These are phyloP conservation scores for Helostoma temminkii DNA, from an alignment of 2,797 vertebrate genomes.

Conservation along the genomic window DNA sequence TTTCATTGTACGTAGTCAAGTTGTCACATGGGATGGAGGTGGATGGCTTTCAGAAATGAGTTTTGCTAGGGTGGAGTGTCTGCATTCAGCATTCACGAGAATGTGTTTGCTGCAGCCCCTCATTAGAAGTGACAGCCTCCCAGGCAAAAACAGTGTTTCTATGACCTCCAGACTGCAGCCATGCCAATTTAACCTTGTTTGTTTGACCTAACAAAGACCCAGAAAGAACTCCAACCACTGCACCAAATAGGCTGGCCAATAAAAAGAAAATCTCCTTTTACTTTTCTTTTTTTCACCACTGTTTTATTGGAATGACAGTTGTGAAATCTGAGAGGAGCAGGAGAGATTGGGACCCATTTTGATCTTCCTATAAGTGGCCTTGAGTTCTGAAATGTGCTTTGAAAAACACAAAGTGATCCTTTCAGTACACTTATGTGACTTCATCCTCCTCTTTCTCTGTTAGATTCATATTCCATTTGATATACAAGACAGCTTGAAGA, in stretches of 20 bases:
- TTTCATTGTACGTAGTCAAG: too few relatives aligned
- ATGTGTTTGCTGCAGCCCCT: constrained; percentile 1
- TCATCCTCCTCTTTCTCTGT: too few relatives aligned
- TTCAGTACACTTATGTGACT: constrained; percentile 8
- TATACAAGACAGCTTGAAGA: neutral
- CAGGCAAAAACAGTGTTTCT: neutral
- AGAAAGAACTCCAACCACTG: constrained; percentile 2
- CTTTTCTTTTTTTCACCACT: neutral
- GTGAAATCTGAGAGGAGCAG: neutral
- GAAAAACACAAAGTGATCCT: constrained; percentile 36
- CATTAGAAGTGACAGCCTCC: constrained; percentile 23
- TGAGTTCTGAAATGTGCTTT: neutral
- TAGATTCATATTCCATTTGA: too few relatives aligned
- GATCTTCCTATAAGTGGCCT: constrained; percentile 11
- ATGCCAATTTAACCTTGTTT: constrained; percentile 7
- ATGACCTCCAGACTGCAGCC: constrained; percentile 1
- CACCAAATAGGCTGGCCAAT: neutral
- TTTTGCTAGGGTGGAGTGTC: too few relatives aligned
- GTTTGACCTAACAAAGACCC: constrained; percentile 2
- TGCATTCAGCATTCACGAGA: constrained; percentile 19
- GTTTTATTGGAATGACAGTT: neutral
- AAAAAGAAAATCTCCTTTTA: constrained; percentile 1
- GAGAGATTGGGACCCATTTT: constrained; percentile 20
- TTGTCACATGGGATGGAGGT: too few relatives aligned
- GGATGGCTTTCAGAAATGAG: too few relatives aligned